Base-by-base conservation (phyloP, 2,888 invertebrate species). In the Panopea generosa region DNA sequence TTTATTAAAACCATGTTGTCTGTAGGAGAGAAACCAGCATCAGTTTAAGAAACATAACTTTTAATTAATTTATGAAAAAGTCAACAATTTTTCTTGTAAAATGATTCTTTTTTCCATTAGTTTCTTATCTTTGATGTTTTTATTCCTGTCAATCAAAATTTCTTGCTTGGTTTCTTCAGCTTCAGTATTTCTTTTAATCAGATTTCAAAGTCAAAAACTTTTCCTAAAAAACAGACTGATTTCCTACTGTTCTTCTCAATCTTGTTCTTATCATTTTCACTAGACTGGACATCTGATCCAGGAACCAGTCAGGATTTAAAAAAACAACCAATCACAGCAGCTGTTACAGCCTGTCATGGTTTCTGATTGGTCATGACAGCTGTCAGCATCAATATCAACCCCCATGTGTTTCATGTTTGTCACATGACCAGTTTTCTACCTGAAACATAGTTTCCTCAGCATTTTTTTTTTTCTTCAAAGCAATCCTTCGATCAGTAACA, bases 301-400 rank as follows among this genome's bases (percentile, higher is more conserved):
- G 68, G 67, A 60, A 68, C 53, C 68, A 68, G 68, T 68, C 68
- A 43, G 14, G 53, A 43, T 22, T 45, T 33, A n/a, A 22, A 16
- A 47, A 56, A 60, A 57, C 56, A 70, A 33, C 70, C 70, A 70
- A 70, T 70, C 70, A 70, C 40, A 70, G 62, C 63, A 70, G 70
- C 63, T 70, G 70, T 63, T 63, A 40, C 63, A 63, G 40, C 50
- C 45, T 63, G 62, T 63, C 70, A 57, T 27, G 24, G 40, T 27
- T 20, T 59, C 57, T 62, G 63, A 70, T 70, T 70, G 63, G 70
- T 33, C 33, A 33, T 33, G 33, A 33, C 33, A 60, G 49, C 61
- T 53, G 68, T 55, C 68, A 69, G 33, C 55, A 45, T 69, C 16
- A 52, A 69, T 69, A 24, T 38, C 11, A 29, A n/a, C 68, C 33